Evolutionary conservation across 2,113 vertebrate species (phyloP).

Genomic region (Urocitellus parryii): DNA sequence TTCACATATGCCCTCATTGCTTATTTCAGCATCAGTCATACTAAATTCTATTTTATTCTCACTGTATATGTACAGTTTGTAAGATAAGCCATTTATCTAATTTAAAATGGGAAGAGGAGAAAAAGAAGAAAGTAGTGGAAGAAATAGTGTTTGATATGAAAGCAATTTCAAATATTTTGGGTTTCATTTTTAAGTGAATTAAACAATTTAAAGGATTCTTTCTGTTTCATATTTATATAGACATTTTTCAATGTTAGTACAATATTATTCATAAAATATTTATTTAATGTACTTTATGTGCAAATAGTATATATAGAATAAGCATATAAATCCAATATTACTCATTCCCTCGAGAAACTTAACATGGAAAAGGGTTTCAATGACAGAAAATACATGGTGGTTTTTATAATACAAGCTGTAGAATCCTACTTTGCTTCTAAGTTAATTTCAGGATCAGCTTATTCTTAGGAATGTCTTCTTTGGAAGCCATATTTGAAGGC

Average conservation of each 20-base stretch:
- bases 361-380: background rate
- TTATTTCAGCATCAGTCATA: background rate
- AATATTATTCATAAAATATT: background rate
- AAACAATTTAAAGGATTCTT: background rate
- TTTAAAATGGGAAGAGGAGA: background rate
- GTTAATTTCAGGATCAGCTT: background rate
- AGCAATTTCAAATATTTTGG: background rate
- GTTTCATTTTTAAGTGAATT: background rate
- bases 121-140: background rate
- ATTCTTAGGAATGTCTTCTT: background rate
- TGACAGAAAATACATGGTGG: background rate
- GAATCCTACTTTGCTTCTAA: background rate
- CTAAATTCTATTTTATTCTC: background rate
- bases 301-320: background rate
- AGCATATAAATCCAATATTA: background rate
- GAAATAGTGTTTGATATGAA: background rate
- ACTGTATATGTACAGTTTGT: background rate
- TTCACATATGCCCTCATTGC: conserved; percentile 4
- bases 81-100: conserved; percentile 10
- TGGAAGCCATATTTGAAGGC: background rate
- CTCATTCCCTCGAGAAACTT: background rate
- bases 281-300: background rate
- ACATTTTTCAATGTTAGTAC: background rate
- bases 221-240: background rate
- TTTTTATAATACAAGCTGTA: background rate